These are phyloP conservation scores for Alouatta palliata DNA, from an alignment of 2,113 vertebrate genomes.

Conservation along the genomic window DNA sequence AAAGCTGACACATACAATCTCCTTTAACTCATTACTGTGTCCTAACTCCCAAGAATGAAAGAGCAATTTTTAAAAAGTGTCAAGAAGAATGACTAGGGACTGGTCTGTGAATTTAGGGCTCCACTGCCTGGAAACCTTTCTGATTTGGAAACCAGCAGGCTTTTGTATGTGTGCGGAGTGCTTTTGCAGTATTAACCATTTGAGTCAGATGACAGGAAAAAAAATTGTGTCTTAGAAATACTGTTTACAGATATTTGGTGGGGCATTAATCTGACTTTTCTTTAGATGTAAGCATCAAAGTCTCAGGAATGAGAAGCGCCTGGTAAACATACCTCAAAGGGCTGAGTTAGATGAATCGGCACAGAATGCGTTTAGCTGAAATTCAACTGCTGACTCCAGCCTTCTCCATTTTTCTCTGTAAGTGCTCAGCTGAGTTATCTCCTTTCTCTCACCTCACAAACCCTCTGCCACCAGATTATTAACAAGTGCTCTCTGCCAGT, in stretches of 20 bases:
- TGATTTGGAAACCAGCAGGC: slow-evolving; percentile 6
- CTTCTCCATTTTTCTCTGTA: slow-evolving; percentile 40
- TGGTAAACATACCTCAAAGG: slow-evolving; percentile 47
- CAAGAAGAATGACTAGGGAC: slow-evolving; percentile 38
- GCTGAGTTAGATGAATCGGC: slow-evolving; percentile 55
- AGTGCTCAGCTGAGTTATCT: slow-evolving; percentile 24
- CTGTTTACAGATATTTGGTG: slow-evolving; percentile 31
- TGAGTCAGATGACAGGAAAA: not conserved
- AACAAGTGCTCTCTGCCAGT: not conserved
- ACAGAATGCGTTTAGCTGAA: slow-evolving; percentile 12
- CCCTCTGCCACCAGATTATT: not conserved
- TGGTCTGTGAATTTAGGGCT: slow-evolving; percentile 50
- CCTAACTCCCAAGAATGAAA: slow-evolving; percentile 58
- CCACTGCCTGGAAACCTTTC: slow-evolving; percentile 23
- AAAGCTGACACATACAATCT: slow-evolving; percentile 49
- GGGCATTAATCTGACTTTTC: slow-evolving; percentile 64
- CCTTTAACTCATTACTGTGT: slow-evolving; percentile 51
- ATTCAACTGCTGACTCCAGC: slow-evolving; percentile 46
- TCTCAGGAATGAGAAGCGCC: not conserved
- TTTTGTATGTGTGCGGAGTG: not conserved
- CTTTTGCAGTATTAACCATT: not conserved
- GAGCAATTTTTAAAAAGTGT: slow-evolving; percentile 8
- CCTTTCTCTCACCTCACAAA: not conserved
- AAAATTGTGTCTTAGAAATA: slow-evolving; percentile 32
- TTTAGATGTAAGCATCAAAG: slow-evolving; percentile 39